Conservation (phyloP, 2,888 invertebrate species). For the Therioaphis trifolii region DNA sequence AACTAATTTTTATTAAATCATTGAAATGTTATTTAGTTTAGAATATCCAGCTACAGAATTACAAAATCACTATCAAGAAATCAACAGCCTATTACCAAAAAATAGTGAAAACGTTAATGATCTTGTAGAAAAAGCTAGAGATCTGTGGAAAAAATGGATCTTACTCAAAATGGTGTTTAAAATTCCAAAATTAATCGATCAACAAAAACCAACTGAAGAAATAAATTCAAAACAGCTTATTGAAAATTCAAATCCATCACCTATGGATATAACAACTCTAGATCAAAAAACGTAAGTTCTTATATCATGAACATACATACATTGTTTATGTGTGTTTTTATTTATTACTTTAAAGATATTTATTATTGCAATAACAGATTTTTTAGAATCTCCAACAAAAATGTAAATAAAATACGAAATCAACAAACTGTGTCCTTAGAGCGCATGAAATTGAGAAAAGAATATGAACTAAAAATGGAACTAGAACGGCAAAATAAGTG, state of each 20-base stretch:
- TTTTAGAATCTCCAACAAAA: constrained; percentile 29
- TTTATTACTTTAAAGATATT: background rate
- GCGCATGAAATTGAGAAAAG: constrained; percentile 39
- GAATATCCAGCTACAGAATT: constrained; percentile 26
- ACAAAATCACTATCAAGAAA: constrained; percentile 34
- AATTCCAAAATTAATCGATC: constrained; percentile 52
- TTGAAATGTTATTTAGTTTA: constrained; percentile 24
- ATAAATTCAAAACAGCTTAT: background rate
- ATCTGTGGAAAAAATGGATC: constrained; percentile 59
- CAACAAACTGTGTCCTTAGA: background rate
- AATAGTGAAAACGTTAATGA: constrained; percentile 5
- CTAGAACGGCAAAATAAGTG: constrained; percentile 33
- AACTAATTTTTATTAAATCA: background rate
- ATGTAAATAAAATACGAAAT: constrained; percentile 21
- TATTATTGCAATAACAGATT: constrained; percentile 7
- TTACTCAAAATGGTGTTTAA: constrained; percentile 52
- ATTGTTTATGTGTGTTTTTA: no score
- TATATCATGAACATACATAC: background rate
- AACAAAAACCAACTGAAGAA: constrained; percentile 17
- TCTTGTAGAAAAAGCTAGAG: constrained; percentile 37
- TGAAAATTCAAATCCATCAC: background rate
- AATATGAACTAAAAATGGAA: constrained; percentile 46
- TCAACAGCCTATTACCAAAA: constrained; percentile 29
- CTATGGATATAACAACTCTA: constrained; percentile 8
- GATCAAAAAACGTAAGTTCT: constrained; percentile 34